Base-by-base conservation (phyloP, 2,113 vertebrate species). In the Ia io region DNA sequence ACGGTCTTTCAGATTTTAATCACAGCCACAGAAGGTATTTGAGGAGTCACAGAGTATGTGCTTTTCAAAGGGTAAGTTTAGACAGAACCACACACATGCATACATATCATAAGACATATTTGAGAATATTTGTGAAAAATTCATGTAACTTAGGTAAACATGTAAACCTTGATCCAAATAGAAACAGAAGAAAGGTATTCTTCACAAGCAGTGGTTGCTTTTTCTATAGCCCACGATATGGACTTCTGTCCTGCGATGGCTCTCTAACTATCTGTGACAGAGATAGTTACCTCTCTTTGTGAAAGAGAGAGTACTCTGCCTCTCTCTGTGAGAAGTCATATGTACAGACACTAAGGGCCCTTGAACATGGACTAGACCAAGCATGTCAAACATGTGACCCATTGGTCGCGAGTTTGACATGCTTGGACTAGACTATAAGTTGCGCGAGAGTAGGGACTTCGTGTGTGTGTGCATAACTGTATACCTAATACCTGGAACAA, bases 1-100 rank as follows among this genome's bases (percentile, higher is more conserved):
- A 56, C 63, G 22, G 82, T 69, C 28, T 77, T 82, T 88, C 88
- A 95, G 49, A 44, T 88, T 70, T 84, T 69, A 84, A 67, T 94
- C 37, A 79, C 30, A 95, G 3, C 8, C 73, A 22, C 49, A 86
- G 32, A 78, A 73, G 22, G 13, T 59, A 40, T 37, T 30, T 35
- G 25, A 53, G 42, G 37, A 63, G 18, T 42, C 23, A 67, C 20
- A 71, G 32, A 51, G 51, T 63, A 23, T 6, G 12, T 30, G 56
- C 56, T 53, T 79, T 71, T 90, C 51, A 28, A 85, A 82, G 13
- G 2, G 37, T 12, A 22, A 25, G 1, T 73, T 92, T 78, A 40
- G 28, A 69, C 35, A 63, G 11, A 90, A 61, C 13, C 32, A 42
- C 10, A 61, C 5, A 67, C 9, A 69, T 22, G 6, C 1, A 49